Evolutionary conservation across 2,113 vertebrate species (phyloP).

Genomic region (Mesitornis unicolor): DNA sequence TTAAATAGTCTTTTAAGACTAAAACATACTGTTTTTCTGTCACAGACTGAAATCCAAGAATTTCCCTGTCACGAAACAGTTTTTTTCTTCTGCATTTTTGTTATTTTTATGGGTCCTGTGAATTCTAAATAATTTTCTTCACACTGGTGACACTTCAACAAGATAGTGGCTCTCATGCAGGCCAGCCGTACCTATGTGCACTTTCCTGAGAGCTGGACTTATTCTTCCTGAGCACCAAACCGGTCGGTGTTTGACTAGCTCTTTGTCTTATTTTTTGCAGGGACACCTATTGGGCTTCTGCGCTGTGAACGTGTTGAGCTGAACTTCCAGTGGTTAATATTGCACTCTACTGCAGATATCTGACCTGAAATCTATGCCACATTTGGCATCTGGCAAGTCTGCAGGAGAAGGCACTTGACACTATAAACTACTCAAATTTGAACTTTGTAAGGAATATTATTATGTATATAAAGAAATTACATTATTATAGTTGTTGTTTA

Average conservation of each 20-base stretch:
- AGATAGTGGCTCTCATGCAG: background rate
- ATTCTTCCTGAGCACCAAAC: background rate
- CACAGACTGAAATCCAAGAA: background rate
- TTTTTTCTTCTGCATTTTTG: background rate
- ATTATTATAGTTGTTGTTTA: background rate
- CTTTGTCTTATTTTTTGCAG: background rate
- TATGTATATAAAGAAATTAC: background rate
- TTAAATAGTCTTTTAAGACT: too few relatives aligned
- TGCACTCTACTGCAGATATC: background rate
- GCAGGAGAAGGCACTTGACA: background rate
- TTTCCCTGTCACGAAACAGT: background rate
- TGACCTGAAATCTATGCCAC: background rate
- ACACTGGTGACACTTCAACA: background rate
- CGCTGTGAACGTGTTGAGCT: background rate
- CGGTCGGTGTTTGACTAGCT: background rate
- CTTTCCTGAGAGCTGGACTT: background rate
- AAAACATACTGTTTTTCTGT: background rate
- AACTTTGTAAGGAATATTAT: background rate
- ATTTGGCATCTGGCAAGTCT: background rate
- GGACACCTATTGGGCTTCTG: background rate
- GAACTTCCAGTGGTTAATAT: background rate
- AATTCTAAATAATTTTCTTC: background rate
- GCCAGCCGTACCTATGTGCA: background rate
- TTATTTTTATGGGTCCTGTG: background rate
- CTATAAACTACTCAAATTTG: background rate